Evolutionary conservation across 2,888 invertebrate species (phyloP).

Genomic region (Tipula confusa): DNA sequence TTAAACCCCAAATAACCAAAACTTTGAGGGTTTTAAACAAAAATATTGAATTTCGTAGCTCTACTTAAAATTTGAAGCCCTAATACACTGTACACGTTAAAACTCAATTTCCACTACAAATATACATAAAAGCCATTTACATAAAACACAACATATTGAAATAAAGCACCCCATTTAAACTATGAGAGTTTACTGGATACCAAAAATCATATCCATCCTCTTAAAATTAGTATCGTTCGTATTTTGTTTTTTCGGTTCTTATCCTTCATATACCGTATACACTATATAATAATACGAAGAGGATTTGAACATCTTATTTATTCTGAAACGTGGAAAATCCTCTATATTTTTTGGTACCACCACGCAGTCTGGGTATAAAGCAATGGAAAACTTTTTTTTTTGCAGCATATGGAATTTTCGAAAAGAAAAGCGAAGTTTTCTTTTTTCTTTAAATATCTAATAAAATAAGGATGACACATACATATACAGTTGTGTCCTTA

Average conservation of each 20-base stretch:
- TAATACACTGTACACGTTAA: too few relatives aligned
- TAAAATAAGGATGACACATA: conserved; percentile 20
- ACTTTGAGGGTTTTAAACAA: too few relatives aligned
- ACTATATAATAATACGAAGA: background rate
- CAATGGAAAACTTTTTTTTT: background rate
- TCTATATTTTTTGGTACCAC: background rate
- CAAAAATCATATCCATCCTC: background rate
- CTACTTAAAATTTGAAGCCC: too few relatives aligned
- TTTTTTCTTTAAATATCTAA: background rate
- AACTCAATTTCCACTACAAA: too few relatives aligned
- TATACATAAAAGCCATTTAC: too few relatives aligned
- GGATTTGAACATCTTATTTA: background rate
- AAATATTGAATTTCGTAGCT: too few relatives aligned
- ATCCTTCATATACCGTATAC: too few relatives aligned
- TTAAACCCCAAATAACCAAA: too few relatives aligned
- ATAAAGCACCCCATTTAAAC: background rate
- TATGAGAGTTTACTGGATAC: background rate
- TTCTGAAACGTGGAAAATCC: background rate
- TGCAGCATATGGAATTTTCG: background rate
- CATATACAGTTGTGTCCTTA: background rate
- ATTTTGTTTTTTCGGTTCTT: background rate
- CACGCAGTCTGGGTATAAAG: background rate
- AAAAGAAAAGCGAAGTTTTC: background rate
- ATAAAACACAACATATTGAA: background rate
- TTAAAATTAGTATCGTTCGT: background rate